A percentile compares a stretch with the other conserved stretches of the same genome.
Conservation (phyloP, 2,113 vertebrate genomes). For the Mixornis gularis region DNA sequence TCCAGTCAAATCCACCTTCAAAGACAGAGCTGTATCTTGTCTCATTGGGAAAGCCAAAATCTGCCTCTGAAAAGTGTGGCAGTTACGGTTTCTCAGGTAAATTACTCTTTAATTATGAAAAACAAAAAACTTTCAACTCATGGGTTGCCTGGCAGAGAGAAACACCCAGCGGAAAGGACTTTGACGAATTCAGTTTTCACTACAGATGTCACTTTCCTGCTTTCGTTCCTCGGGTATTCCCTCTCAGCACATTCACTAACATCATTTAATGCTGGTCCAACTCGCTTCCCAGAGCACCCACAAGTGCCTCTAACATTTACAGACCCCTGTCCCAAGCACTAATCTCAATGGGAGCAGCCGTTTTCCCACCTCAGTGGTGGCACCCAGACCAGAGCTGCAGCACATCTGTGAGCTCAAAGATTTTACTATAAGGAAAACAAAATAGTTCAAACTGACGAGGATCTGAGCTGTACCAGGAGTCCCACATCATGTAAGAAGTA, state of each 20-base stretch:
- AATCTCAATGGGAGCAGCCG: background rate
- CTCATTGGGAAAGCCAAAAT: background rate
- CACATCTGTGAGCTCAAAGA: accelerated
- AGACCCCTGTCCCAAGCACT: background rate
- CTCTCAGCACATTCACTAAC: background rate
- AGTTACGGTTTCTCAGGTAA: background rate
- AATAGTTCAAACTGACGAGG: background rate
- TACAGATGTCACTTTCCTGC: background rate
- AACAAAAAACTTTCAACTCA: background rate
- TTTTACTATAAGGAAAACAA: accelerated
- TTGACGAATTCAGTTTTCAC: background rate
- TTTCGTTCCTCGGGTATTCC: background rate
- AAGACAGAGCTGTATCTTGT: background rate
- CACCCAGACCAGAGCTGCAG: background rate
- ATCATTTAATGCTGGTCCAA: background rate
- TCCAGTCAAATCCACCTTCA: background rate
- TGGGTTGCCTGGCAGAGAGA: background rate
- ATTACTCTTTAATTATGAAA: background rate
- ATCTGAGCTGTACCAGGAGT: background rate
- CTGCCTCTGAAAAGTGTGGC: background rate
- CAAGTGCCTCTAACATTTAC: background rate
- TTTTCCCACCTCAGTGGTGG: background rate
- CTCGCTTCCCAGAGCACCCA: background rate
- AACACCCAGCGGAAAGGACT: background rate
- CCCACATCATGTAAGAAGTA: accelerated